A percentile compares a stretch with the other conserved stretches of the same genome.
Conservation (phyloP, 2,113 vertebrate species). For the Carassius carassius region DNA sequence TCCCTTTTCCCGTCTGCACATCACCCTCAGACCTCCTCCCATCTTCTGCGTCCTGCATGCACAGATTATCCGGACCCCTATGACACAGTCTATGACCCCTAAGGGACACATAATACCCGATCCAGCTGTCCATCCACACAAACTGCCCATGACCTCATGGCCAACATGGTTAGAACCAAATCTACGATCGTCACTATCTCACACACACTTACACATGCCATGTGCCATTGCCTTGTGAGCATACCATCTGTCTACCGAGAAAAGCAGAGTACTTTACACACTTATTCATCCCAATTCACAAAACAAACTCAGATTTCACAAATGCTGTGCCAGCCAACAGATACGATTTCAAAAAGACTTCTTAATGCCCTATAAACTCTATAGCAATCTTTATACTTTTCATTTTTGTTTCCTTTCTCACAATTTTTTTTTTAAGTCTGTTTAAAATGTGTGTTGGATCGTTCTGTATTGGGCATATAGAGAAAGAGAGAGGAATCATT, state of each 20-base stretch:
- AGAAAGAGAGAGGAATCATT: constrained; percentile 66
- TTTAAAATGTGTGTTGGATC: constrained; percentile 42
- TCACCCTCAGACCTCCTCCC: not conserved
- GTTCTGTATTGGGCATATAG: constrained; percentile 69
- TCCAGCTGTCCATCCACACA: constrained; percentile 3
- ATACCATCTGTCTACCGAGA: constrained; percentile 69
- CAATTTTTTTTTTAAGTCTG: not conserved
- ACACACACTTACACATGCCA: constrained; percentile 16
- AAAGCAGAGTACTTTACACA: constrained; percentile 12
- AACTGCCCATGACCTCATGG: too few species aligned
- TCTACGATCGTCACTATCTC: constrained; percentile 10
- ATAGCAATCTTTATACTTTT: not conserved
- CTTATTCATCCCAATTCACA: constrained; percentile 24
- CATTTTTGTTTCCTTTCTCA: not conserved
- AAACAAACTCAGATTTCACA: constrained; percentile 18
- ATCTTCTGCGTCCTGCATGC: not conserved
- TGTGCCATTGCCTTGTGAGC: constrained; percentile 61
- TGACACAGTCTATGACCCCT: constrained; percentile 38
- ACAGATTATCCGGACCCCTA: constrained; percentile 38
- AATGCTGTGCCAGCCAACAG: not conserved
- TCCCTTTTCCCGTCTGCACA: not conserved
- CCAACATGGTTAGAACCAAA: too few species aligned
- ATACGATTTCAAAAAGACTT: not conserved
- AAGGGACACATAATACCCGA: constrained; percentile 39
- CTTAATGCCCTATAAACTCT: not conserved